A percentile compares a stretch with the other conserved stretches of the same genome.
These are phyloP conservation scores for Scaeva pyrastri DNA, from an alignment of 2,888 invertebrate species.

Conservation along the genomic window DNA sequence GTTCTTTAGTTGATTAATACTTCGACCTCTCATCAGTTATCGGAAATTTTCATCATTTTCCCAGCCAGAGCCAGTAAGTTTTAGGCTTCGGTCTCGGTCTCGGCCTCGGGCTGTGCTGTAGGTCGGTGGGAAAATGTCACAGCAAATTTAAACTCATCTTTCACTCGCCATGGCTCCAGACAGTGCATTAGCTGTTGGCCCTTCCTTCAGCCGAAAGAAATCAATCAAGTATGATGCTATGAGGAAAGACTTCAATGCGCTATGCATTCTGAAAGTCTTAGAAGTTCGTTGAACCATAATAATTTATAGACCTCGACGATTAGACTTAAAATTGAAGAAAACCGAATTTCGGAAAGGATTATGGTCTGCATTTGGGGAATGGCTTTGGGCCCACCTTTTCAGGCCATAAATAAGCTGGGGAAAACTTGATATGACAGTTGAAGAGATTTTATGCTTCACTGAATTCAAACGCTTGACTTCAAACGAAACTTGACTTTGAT, in stretches of 20 bases:
- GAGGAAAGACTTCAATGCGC: slow-evolving; percentile 12
- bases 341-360: no score
- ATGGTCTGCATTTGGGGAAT: no score
- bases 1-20: slow-evolving; percentile 64
- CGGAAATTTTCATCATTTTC: slow-evolving; percentile 54
- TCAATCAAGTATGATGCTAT: slow-evolving; percentile 56
- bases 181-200: slow-evolving; percentile 13
- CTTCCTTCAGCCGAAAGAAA: slow-evolving; percentile 41
- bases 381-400: no score
- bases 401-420: no score
- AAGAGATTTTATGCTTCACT: no score
- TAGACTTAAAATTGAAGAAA: no score
- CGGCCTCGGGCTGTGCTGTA: neutral
- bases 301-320: neutral
- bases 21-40: slow-evolving; percentile 70
- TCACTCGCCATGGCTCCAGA: slow-evolving; percentile 42
- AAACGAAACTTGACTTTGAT: no score
- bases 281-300: neutral
- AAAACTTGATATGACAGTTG: no score
- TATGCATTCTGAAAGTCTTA: neutral
- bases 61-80: slow-evolving; percentile 5
- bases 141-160: slow-evolving; percentile 64
- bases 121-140: slow-evolving; percentile 64
- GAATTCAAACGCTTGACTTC: no score
- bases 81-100: neutral